phyloP scores from a whole-genome alignment of 1,140 invertebrate species.

The Goniozus legneri region DNA sequence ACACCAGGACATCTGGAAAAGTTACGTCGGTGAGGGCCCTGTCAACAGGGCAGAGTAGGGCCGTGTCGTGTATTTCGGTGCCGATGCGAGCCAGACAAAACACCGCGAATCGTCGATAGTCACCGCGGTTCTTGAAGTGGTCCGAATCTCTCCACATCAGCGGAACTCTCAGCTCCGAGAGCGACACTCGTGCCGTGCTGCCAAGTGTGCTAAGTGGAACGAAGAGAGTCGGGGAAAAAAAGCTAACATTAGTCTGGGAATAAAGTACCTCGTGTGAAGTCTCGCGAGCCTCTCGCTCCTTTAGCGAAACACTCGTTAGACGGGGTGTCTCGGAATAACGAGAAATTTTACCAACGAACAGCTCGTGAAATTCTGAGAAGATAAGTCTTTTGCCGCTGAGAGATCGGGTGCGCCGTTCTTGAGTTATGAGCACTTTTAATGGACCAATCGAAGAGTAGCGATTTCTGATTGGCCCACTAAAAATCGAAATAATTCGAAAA shows the following conservation, averaged over 20 bases:
- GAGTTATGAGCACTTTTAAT: too few species aligned
- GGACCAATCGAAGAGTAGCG: too few species aligned
- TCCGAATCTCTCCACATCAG: constrained; percentile 72
- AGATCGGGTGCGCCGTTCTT: too few species aligned
- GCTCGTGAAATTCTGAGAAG: too few species aligned
- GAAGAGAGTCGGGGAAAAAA: not conserved
- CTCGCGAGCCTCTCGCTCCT: too few species aligned
- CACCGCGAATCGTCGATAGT: constrained; percentile 68
- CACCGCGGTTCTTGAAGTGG: constrained; percentile 73
- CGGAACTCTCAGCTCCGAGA: constrained; percentile 66
- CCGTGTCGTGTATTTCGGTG: constrained; percentile 68
- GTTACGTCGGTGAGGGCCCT: constrained; percentile 68
- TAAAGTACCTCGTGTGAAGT: not conserved
- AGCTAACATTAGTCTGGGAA: not conserved
- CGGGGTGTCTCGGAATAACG: too few species aligned
- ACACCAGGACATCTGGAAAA: constrained; percentile 67
- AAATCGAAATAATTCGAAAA: too few species aligned
- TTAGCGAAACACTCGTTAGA: too few species aligned
- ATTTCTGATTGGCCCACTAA: too few species aligned
- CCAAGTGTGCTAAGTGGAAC: constrained; percentile 8
- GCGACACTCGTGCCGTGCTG: constrained; percentile 50
- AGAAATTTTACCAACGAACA: too few species aligned
- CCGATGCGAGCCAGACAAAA: constrained; percentile 68
- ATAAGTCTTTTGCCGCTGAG: too few species aligned
- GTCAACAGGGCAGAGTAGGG: constrained; percentile 66